Evolutionary conservation across 2,797 vertebrate genomes (phyloP).

Genomic region (Nyctalus aviator): DNA sequence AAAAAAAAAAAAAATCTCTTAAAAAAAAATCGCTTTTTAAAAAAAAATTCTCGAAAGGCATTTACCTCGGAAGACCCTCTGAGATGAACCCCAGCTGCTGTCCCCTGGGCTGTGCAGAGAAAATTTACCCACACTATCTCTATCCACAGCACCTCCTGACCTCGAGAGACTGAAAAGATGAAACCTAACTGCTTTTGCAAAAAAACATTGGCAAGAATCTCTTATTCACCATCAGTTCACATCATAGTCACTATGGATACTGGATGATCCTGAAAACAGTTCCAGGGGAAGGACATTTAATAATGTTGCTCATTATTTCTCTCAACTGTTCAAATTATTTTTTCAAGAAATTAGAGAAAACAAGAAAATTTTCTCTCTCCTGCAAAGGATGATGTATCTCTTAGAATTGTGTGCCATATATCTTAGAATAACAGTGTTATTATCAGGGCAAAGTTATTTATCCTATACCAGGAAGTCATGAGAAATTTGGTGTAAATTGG

Average conservation of each 20-base stretch:
- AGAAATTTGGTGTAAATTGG: not conserved
- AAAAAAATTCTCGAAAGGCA: constrained; percentile 28
- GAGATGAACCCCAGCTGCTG: not conserved
- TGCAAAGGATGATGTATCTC: not conserved
- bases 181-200: not conserved
- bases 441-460: constrained; percentile 30
- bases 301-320: constrained; percentile 28
- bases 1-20: constrained; percentile 9
- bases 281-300: not conserved
- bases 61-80: not conserved
- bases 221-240: not conserved
- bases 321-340: constrained; percentile 44
- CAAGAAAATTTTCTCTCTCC: not conserved
- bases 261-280: not conserved
- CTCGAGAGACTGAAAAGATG: not conserved
- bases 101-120: not conserved
- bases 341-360: constrained; percentile 34
- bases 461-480: not conserved
- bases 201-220: not conserved
- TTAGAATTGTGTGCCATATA: not conserved
- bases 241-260: not conserved
- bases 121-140: not conserved
- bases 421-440: constrained; percentile 22
- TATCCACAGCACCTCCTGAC: not conserved
- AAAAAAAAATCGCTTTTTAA: constrained; percentile 5